These are phyloP conservation scores for Crotalus viridis DNA, from an alignment of 2,113 vertebrate species.

Conservation along the genomic window DNA sequence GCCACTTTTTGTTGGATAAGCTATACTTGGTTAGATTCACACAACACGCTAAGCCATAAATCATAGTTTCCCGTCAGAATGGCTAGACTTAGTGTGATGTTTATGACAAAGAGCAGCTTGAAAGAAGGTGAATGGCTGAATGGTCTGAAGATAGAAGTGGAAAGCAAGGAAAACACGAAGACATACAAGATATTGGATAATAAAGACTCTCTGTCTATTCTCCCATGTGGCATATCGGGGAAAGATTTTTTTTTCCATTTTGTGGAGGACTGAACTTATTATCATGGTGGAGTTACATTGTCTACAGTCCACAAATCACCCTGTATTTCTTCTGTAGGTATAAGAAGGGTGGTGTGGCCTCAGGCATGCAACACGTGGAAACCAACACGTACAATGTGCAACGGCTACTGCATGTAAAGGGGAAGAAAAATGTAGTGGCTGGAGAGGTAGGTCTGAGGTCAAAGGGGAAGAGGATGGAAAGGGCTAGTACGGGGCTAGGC, in stretches of 20 bases:
- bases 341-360: conserved; percentile 80
- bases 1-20: neutral
- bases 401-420: conserved; percentile 83
- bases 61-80: neutral
- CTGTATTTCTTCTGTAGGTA: conserved; percentile 66
- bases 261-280: neutral
- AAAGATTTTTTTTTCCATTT: neutral
- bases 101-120: neutral
- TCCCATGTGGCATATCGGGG: neutral
- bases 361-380: conserved; percentile 81
- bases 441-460: conserved; percentile 72
- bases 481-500: neutral
- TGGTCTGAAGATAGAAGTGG: neutral
- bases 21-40: neutral
- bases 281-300: neutral
- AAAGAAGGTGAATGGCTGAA: neutral
- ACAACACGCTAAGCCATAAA: neutral
- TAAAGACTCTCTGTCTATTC: neutral
- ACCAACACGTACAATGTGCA: conserved; percentile 77
- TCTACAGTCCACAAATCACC: rapidly evolving
- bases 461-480: neutral
- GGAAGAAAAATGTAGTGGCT: conserved; percentile 80
- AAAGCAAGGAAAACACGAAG: neutral
- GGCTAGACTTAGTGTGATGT: neutral
- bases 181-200: neutral